These are phyloP conservation scores for Erpobdella octoculata DNA, from an alignment of 2,888 invertebrate genomes.

Conservation along the genomic window DNA sequence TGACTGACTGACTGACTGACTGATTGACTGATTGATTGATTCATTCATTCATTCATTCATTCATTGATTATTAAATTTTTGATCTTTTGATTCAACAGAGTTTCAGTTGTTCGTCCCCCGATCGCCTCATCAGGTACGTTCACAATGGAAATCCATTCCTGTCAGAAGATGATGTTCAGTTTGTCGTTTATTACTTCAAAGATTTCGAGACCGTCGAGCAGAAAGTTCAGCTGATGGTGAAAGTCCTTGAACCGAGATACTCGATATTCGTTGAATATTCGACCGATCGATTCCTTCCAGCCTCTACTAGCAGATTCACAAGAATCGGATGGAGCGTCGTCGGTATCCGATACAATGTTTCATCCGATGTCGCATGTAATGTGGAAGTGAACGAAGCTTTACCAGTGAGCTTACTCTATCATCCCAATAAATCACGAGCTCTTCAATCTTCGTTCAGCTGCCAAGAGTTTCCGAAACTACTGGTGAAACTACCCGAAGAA, in stretches of 20 bases:
- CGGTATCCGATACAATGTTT: background rate
- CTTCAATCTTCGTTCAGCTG: background rate
- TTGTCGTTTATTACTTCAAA: background rate
- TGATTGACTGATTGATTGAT: no score
- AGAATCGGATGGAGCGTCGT: background rate
- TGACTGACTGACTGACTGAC: no score
- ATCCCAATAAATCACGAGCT: background rate
- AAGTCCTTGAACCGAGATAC: no score
- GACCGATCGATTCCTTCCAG: background rate
- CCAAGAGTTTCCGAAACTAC: background rate
- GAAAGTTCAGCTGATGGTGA: background rate
- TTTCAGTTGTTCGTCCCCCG: background rate
- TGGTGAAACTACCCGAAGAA: background rate
- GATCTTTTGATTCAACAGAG: background rate
- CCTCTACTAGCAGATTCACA: background rate
- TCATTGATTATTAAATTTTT: background rate
- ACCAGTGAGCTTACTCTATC: background rate
- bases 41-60: conserved; percentile 14
- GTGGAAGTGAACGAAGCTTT: background rate
- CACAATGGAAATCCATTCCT: background rate
- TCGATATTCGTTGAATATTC: background rate
- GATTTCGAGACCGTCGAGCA: background rate
- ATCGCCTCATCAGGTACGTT: background rate
- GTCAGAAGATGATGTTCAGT: conserved; percentile 2
- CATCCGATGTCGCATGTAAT: background rate